Conservation (phyloP, 2,797 vertebrate genomes). For the Lagorchestes hirsutus region DNA sequence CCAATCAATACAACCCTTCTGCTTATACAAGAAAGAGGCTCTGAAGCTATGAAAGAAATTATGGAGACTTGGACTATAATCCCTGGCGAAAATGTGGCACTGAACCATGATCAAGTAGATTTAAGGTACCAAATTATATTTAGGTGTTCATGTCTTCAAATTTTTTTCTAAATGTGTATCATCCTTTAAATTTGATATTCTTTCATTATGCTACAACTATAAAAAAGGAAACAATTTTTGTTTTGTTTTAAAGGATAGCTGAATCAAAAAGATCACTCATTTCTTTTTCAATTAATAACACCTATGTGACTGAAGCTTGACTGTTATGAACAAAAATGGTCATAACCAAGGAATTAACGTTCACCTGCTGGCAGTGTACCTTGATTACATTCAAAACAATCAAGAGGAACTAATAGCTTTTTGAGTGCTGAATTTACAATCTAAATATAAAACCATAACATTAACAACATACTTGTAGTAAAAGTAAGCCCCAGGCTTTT, state of each 20-base stretch:
- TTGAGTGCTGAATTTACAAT: not conserved
- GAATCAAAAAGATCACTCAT: not conserved
- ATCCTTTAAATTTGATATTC: not conserved
- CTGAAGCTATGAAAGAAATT: not conserved
- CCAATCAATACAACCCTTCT: not conserved
- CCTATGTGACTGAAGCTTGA: not conserved
- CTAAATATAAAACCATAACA: slow-evolving; percentile 4
- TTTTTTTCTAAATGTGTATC: not conserved
- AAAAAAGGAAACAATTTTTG: not conserved
- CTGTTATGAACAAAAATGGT: not conserved
- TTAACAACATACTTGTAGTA: not conserved
- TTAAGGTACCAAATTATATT: not conserved
- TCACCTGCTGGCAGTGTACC: not conserved
- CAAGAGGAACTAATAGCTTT: slow-evolving; percentile 21
- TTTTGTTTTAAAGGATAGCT: not conserved
- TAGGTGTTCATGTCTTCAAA: not conserved
- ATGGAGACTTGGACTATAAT: not conserved
- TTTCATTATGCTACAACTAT: not conserved
- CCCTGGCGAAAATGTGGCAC: not conserved
- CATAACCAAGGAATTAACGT: not conserved
- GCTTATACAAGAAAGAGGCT: not conserved
- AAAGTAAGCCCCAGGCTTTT: not conserved
- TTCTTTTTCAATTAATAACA: not conserved
- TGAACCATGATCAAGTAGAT: not conserved
- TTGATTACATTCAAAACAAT: slow-evolving; percentile 32